phyloP scores from a whole-genome alignment of 1,140 invertebrate genomes.

The Cephus cinctus region DNA sequence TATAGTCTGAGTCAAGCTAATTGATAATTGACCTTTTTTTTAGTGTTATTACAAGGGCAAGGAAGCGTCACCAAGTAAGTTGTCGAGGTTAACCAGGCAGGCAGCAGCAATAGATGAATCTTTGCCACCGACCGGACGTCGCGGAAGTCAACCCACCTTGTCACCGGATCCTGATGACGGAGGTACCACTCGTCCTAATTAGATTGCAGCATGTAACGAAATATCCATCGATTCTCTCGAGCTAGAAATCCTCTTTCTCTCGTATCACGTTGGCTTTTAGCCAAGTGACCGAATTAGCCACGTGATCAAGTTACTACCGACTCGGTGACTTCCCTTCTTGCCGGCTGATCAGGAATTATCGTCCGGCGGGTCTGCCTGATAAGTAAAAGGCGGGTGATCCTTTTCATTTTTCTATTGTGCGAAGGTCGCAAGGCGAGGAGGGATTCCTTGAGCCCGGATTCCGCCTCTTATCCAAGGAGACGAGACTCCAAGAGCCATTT shows the following conservation, averaged over 20 bases:
- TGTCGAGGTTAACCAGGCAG: slow-evolving; percentile 76
- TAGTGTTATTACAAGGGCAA: slow-evolving; percentile 53
- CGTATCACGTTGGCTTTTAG: too few relatives aligned
- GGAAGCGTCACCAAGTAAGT: slow-evolving; percentile 65
- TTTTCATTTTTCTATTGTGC: slow-evolving; percentile 15
- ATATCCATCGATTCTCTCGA: too few relatives aligned
- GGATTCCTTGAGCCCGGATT: slow-evolving; percentile 85
- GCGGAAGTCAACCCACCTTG: slow-evolving; percentile 77
- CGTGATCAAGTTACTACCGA: too few relatives aligned
- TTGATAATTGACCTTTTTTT: slow-evolving; percentile 4
- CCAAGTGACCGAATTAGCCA: too few relatives aligned
- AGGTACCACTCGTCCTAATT: too few relatives aligned
- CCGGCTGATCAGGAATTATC: too few relatives aligned
- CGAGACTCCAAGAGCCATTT: slow-evolving; percentile 75
- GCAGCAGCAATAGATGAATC: slow-evolving; percentile 87
- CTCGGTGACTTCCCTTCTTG: too few relatives aligned
- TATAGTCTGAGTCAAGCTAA: neutral
- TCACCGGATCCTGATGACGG: slow-evolving; percentile 69
- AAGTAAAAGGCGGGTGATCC: too few relatives aligned
- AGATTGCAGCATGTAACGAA: too few relatives aligned
- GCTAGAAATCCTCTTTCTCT: too few relatives aligned
- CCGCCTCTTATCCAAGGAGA: slow-evolving; percentile 66
- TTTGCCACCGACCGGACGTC: slow-evolving; percentile 66
- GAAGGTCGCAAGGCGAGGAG: slow-evolving; percentile 72
- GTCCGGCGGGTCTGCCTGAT: too few relatives aligned